A percentile compares a stretch with the other conserved stretches of the same genome.
Evolutionary conservation across 2,113 vertebrate genomes (phyloP).

Genomic region (Heptranchias perlo): DNA sequence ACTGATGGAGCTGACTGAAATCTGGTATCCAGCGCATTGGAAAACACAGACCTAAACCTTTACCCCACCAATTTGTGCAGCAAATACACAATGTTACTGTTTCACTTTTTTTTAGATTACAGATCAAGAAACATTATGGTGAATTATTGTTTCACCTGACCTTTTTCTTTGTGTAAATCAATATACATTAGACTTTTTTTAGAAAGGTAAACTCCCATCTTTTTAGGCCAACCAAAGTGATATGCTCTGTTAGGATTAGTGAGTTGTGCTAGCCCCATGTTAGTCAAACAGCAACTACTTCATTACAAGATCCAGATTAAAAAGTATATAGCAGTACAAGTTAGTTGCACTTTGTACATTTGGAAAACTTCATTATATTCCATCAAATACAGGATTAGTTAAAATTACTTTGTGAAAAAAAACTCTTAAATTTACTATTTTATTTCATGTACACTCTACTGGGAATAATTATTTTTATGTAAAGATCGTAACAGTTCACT

Average conservation of each 20-base stretch:
- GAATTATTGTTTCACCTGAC: background rate
- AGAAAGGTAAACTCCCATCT: background rate
- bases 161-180: background rate
- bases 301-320: background rate
- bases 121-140: background rate
- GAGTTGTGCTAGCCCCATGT: background rate
- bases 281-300: conserved; percentile 16
- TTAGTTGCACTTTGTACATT: background rate
- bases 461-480: background rate
- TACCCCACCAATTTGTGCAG: background rate
- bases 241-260: background rate
- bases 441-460: background rate
- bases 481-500: conserved; percentile 1
- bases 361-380: background rate
- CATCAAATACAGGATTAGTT: background rate
- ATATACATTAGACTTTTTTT: background rate
- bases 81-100: background rate
- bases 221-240: background rate
- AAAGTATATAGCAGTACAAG: background rate
- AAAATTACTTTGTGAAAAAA: background rate
- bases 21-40: background rate
- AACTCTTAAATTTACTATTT: background rate
- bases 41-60: background rate
- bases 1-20: background rate
- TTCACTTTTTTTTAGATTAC: background rate